Evolutionary conservation across 2,797 vertebrate genomes (phyloP), one percentile per base, ranked within the genome.

Genomic region (Meda fulgida): DNA sequence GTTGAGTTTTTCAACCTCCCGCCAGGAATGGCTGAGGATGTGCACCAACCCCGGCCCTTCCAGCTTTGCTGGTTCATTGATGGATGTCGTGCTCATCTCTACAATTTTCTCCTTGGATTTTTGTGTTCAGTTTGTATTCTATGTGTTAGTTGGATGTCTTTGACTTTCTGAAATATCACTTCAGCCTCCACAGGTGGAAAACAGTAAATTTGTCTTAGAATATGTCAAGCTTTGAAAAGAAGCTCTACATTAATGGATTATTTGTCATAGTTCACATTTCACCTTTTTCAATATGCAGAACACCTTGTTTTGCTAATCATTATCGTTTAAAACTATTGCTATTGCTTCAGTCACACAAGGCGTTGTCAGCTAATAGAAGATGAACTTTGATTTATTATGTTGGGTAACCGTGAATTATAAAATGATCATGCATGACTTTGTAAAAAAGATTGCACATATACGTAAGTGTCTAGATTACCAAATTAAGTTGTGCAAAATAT

Each of bases 331-430:
- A 66, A 55, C 18, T 51, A 53, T 77, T 77, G 31, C 46, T 66
- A 53, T 77, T 67, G 31, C 72, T 7, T 77, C 16, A 9, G 60
- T 84, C 36, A 31, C 43, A 0, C 21, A 2, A 84, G 75, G 51
- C 10, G n/a, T 67, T 40, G 83, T 71, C 83, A 78, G 26, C 48
- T 55, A 48, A 29, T 77, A 51, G 19, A 70, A 48, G 65, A 71
- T 80, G 67, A 80, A 85, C 83, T 85, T 85, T 85, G 67, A 51
- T 72, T 85, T 83, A 23, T 83, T 48, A 29, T 72, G 67, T 80
- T 80, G 67, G 23, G 43, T 14, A 72, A 80, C 14, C 14, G 1
- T 55, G 19, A 43, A 80, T 79, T 65, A 84, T 72, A 51, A 69
- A 70, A 79, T 71, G 1, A 55, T 60, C 29, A 38, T 80, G 67